phyloP scores from a whole-genome alignment of 2,888 invertebrate genomes.

The Dryococelus australis region DNA sequence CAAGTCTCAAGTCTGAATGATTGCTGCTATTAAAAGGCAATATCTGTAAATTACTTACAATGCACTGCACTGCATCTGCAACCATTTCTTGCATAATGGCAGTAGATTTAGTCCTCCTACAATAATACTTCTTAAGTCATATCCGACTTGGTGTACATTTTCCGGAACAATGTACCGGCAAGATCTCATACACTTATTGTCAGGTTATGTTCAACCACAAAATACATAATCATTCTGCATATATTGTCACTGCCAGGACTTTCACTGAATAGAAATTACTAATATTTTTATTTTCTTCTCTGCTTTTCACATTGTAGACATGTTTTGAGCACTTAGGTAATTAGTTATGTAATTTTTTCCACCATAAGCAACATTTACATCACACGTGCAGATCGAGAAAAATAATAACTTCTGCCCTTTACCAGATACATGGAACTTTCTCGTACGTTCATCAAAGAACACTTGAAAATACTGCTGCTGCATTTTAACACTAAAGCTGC shows the following conservation, averaged over 20 bases:
- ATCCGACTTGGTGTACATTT: not conserved
- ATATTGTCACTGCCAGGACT: not conserved
- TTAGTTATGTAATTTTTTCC: not conserved
- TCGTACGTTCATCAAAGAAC: not conserved
- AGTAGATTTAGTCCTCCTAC: not conserved
- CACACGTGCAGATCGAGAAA: not conserved
- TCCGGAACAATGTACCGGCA: not conserved
- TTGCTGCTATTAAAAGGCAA: not conserved
- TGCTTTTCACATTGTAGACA: not conserved
- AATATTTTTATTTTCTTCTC: not conserved
- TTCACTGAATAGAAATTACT: not conserved
- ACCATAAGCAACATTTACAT: not conserved
- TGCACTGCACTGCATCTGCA: not conserved
- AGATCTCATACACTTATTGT: not conserved
- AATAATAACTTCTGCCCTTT: not conserved
- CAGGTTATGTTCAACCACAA: not conserved
- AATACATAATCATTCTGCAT: not conserved
- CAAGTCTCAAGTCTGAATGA: not conserved
- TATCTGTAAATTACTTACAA: not conserved
- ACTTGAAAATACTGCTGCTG: not conserved
- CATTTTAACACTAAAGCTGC: not conserved
- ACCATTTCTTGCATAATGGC: not conserved
- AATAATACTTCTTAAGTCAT: not conserved
- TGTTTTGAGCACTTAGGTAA: conserved; percentile 3
- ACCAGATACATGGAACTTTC: not conserved